phyloP scores from a whole-genome alignment of 2,113 vertebrate species.

The Cromileptes altivelis region DNA sequence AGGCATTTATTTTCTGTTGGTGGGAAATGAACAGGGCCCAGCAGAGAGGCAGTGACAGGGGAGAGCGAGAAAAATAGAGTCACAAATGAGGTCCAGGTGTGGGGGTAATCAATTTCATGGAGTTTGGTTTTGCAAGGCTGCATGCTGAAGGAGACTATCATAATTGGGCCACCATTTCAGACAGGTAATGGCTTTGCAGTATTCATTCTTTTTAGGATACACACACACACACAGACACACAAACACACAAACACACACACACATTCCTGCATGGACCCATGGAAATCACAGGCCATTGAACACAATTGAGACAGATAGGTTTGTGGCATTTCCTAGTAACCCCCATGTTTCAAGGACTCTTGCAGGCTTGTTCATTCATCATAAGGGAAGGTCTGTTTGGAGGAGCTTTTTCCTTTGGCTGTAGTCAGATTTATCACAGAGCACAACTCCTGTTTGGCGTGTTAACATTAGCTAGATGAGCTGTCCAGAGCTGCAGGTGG shows the following conservation, averaged over 20 bases:
- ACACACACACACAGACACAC: constrained; percentile 29
- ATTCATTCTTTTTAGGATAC: constrained; percentile 61
- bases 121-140: constrained; percentile 78
- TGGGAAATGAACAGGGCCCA: constrained; percentile 15
- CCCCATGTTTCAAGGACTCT: constrained; percentile 74
- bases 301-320: constrained; percentile 78
- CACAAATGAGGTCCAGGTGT: constrained; percentile 79
- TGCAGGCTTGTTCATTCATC: constrained; percentile 69
- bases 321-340: constrained; percentile 69
- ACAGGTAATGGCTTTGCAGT: constrained; percentile 70
- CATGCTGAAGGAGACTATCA: constrained; percentile 75
- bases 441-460: constrained; percentile 31
- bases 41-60: constrained; percentile 30
- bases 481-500: constrained; percentile 44
- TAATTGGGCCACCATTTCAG: constrained; percentile 77
- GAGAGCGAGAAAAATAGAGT: constrained; percentile 44
- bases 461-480: constrained; percentile 63
- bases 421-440: constrained; percentile 66
- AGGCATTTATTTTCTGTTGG: constrained; percentile 14
- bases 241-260: constrained; percentile 29
- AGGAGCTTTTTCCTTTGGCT: constrained; percentile 40
- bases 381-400: constrained; percentile 50
- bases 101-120: constrained; percentile 78
- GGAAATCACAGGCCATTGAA: constrained; percentile 68
- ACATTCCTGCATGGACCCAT: constrained; percentile 58